Evolutionary conservation across 2,888 invertebrate species (phyloP).

Genomic region (Synanthedon andrenaeformis): DNA sequence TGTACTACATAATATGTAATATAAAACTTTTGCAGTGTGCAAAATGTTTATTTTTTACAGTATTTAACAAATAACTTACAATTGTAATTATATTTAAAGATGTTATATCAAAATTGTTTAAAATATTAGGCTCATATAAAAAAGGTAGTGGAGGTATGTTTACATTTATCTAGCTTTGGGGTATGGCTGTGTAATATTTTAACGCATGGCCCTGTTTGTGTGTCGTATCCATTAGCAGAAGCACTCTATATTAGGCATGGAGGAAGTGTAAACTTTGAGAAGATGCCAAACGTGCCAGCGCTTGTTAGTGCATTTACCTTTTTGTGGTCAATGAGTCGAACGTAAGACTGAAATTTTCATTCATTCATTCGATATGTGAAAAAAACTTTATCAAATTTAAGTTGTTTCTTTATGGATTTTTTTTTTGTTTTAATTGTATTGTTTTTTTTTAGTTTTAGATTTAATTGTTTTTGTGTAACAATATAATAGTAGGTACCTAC

Average conservation of each 20-base stretch:
- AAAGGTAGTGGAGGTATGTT: neutral
- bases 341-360: constrained; percentile 17
- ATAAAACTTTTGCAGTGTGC: too few relatives aligned
- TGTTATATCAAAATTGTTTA: too few relatives aligned
- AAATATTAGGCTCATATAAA: neutral
- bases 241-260: constrained; percentile 23
- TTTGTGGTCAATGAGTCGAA: constrained; percentile 7
- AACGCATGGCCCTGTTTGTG: constrained; percentile 22
- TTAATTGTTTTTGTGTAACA: too few relatives aligned
- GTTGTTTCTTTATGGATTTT: too few relatives aligned
- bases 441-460: too few relatives aligned
- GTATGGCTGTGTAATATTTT: neutral
- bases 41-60: too few relatives aligned
- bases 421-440: too few relatives aligned
- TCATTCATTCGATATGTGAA: neutral
- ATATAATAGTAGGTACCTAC: too few relatives aligned
- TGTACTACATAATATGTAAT: too few relatives aligned
- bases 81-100: too few relatives aligned
- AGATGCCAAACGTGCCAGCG: constrained; percentile 24
- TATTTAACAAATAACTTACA: too few relatives aligned
- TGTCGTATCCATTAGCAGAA: constrained; percentile 25
- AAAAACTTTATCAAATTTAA: too few relatives aligned
- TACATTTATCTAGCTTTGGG: neutral
- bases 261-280: constrained; percentile 19
- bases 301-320: constrained; percentile 20